Evolutionary conservation across 2,113 vertebrate species (phyloP), one percentile per base, ranked within the genome.

Genomic region (Chrysochloris asiatica): DNA sequence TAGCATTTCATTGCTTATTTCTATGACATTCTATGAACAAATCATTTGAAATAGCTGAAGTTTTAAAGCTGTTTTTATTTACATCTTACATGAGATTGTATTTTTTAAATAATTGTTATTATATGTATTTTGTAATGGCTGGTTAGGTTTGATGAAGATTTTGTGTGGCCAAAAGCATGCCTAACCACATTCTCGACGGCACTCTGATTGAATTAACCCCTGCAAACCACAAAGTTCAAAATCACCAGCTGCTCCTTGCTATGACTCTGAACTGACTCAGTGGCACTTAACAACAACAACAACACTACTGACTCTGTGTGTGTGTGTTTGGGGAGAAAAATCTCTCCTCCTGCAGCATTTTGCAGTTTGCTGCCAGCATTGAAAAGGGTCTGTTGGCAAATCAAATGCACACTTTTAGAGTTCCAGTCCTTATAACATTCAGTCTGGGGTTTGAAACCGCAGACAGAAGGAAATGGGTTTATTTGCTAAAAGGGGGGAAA

Each of bases 31-130:
- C 13, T 81, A 61, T 12, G 14, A 21, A 82, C 30, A 86, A 82
- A 77, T 61, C 11, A 75, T n/a, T n/a, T 67, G 12, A 84, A 79
- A 19, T 63, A 79, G 12, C 63, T 45, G 21, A 13, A 81, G 38
- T 71, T 81, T 82, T 54, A 52, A 82, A 65, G 36, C 12, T 38
- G 26, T 14, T 82, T 82, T 52, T 63, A 61, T 72, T 86, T 45
- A 71, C 82, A 19, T 24, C n/a, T 89, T 45, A 76, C 13, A 26
- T 81, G n/a, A 45, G 28, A 41, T 67, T 43, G 38, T 30, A 8
- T 8, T 16, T 28, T 81, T 38, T 6, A 48, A 67, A 21, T 3
- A 36, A 52, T 63, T 88, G 24, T 33, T 45, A 30, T 61, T 50
- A 30, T 2, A 9, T n/a, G n/a, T 28, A 13, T 9, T 45, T 59